A percentile compares a stretch with the other conserved stretches of the same genome.
phyloP scores from a whole-genome alignment of 2,888 invertebrate species.

The Cremastobaeus sp. region DNA sequence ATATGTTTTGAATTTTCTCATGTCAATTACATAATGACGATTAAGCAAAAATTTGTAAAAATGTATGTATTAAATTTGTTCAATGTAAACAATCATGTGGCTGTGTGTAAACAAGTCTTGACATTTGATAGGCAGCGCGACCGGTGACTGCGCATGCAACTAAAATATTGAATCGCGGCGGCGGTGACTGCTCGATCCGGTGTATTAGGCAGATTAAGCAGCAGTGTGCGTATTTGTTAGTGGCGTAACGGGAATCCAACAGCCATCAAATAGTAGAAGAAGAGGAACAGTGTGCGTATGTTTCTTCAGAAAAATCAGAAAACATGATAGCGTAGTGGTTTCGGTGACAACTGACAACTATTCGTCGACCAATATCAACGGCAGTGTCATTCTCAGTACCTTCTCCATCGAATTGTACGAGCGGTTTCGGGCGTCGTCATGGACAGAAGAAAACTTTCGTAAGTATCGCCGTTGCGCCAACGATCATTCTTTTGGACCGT shows the following conservation, averaged over 20 bases:
- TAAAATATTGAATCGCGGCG: conserved; percentile 73
- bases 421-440: conserved; percentile 23
- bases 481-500: conserved; percentile 5
- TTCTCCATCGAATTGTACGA: neutral
- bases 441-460: conserved; percentile 55
- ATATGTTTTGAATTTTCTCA: too few species aligned
- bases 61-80: neutral
- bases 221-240: too few species aligned
- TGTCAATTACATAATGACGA: too few species aligned
- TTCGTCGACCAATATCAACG: neutral
- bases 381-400: neutral
- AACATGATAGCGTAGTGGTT: conserved; percentile 34
- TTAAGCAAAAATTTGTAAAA: too few species aligned
- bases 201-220: conserved; percentile 47
- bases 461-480: conserved; percentile 37
- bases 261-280: too few species aligned
- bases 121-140: neutral
- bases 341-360: conserved; percentile 1
- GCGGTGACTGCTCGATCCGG: conserved; percentile 54
- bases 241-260: too few species aligned
- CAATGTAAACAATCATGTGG: too few species aligned
- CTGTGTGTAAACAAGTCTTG: conserved; percentile 2
- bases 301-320: conserved; percentile 11
- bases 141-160: conserved; percentile 63
- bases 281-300: conserved; percentile 16